Evolutionary conservation across 2,797 vertebrate genomes (phyloP).

Genomic region (Echiichthys vipera): DNA sequence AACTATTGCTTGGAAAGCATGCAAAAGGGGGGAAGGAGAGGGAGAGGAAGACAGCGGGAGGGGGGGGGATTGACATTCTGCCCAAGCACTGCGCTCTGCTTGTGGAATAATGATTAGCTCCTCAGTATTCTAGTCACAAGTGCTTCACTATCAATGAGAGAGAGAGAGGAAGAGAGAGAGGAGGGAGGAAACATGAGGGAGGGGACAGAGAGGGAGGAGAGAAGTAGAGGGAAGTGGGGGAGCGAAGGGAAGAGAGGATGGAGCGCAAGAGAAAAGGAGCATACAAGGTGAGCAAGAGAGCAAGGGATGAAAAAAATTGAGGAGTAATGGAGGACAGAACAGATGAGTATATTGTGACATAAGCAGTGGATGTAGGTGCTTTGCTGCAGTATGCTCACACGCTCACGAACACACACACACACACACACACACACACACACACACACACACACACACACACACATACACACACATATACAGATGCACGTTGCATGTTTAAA

Average conservation of each 20-base stretch:
- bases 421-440: constrained; percentile 28
- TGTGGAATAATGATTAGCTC: constrained; percentile 88
- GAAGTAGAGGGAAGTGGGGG: constrained; percentile 16
- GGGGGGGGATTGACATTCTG: constrained; percentile 83
- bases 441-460: constrained; percentile 11
- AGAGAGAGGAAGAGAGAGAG: constrained; percentile 40
- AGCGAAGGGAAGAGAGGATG: constrained; percentile 5
- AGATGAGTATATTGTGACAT: constrained; percentile 57
- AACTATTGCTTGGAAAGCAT: constrained; percentile 76
- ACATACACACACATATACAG: constrained; percentile 29
- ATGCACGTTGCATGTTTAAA: constrained; percentile 32
- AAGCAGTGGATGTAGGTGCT: constrained; percentile 35
- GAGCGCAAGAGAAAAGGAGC: constrained; percentile 16
- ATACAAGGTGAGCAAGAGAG: constrained; percentile 65
- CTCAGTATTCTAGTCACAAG: constrained; percentile 87
- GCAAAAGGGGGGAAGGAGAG: constrained; percentile 52
- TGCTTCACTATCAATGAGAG: constrained; percentile 86
- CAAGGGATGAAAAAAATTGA: constrained; percentile 57
- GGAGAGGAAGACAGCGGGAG: constrained; percentile 53
- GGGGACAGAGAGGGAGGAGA: constrained; percentile 53
- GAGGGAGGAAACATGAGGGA: constrained; percentile 48
- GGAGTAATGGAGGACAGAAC: constrained; percentile 64
- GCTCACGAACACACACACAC: background rate
- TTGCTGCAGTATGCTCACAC: constrained; percentile 47
- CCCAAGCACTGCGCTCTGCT: constrained; percentile 76